Conservation (phyloP, 1,140 invertebrate genomes). For the Caenorhabditis latens region DNA sequence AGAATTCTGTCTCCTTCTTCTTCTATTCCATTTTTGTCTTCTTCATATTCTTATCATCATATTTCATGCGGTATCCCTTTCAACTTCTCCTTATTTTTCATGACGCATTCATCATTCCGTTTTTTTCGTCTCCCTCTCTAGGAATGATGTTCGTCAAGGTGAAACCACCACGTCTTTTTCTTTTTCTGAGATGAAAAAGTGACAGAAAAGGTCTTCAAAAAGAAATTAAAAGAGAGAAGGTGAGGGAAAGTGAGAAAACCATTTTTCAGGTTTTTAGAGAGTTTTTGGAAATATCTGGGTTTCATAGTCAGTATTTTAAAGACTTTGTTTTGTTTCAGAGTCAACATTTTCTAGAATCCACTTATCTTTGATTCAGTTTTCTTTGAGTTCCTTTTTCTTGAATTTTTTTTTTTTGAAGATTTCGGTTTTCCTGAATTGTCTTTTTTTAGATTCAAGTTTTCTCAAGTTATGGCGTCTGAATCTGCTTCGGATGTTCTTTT, state of each 20-base stretch:
- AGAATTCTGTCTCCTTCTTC: neutral
- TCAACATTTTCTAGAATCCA: too few species aligned
- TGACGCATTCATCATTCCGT: constrained; percentile 4
- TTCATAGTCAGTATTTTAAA: too few species aligned
- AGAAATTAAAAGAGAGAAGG: neutral
- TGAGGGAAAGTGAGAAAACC: neutral
- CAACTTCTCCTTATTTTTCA: neutral
- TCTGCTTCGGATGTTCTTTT: too few species aligned
- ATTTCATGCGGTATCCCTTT: neutral
- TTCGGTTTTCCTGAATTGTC: too few species aligned
- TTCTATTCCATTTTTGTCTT: neutral
- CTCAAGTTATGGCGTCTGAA: too few species aligned
- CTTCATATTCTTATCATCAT: neutral
- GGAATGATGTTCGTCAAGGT: constrained; percentile 34
- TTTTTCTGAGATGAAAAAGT: neutral
- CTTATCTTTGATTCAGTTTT: too few species aligned
- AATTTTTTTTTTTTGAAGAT: too few species aligned
- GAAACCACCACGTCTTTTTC: neutral
- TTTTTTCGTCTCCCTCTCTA: neutral
- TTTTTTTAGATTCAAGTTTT: too few species aligned
- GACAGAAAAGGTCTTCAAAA: constrained; percentile 27
- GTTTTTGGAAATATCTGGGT: too few species aligned
- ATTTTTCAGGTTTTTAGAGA: neutral
- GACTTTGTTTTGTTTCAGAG: too few species aligned
- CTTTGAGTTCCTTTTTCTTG: too few species aligned